Conservation (phyloP, 1,140 invertebrate genomes). For the Trachymyrmex cornetzi region DNA sequence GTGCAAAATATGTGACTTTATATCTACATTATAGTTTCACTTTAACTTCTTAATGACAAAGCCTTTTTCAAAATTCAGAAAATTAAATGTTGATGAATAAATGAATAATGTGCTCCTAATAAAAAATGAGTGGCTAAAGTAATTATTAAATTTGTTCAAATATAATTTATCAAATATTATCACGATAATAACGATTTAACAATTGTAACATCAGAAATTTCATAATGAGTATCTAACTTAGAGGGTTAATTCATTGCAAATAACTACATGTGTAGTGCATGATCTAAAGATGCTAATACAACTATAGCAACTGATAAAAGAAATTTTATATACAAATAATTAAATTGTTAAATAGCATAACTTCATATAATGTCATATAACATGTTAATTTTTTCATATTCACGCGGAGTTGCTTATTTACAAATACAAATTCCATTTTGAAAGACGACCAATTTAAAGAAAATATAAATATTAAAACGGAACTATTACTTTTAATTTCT, state of each 20-base stretch:
- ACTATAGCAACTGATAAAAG: background rate
- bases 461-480: background rate
- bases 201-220: background rate
- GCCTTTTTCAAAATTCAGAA: background rate
- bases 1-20: conserved; percentile 4
- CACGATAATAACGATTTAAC: background rate
- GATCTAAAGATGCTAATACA: conserved; percentile 16
- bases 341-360: conserved; percentile 5
- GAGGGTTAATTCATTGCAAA: conserved; percentile 11
- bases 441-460: background rate
- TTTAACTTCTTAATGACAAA: background rate
- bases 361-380: background rate
- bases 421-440: background rate
- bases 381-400: conserved; percentile 6
- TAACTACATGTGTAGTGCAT: conserved; percentile 36
- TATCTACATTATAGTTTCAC: background rate
- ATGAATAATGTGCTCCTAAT: background rate
- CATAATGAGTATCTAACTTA: background rate
- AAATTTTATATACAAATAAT: conserved; percentile 7
- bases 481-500: conserved; percentile 18
- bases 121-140: background rate
- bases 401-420: background rate
- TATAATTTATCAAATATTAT: conserved; percentile 13
- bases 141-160: conserved; percentile 11
- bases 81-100: background rate